Percentiles rank a stretch among this genome's conserved stretches.
These are phyloP conservation scores for Agonopterix heracliana DNA, from an alignment of 2,888 invertebrate species.

Conservation along the genomic window DNA sequence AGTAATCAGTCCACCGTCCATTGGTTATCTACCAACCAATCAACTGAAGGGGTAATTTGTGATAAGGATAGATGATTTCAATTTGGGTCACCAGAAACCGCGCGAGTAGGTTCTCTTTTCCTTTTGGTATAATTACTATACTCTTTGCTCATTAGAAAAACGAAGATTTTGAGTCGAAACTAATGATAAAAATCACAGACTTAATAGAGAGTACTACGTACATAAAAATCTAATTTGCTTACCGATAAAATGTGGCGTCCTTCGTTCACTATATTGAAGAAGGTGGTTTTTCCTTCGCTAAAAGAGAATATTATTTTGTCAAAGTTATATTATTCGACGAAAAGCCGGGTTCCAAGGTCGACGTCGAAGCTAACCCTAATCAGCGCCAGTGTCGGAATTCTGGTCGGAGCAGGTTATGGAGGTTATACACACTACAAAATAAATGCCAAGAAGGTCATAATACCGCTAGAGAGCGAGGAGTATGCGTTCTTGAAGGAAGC, in stretches of 20 bases:
- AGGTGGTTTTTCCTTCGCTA: conserved; percentile 43
- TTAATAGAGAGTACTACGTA: too few relatives aligned
- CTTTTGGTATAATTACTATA: too few relatives aligned
- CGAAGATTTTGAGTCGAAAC: too few relatives aligned
- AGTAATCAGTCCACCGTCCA: too few relatives aligned
- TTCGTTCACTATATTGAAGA: conserved; percentile 46
- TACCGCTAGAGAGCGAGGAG: conserved; percentile 50
- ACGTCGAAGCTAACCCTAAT: conserved; percentile 71
- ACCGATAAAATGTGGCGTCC: conserved; percentile 56
- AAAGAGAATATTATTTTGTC: conserved; percentile 42
- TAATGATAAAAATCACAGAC: too few relatives aligned
- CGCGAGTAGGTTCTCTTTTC: too few relatives aligned
- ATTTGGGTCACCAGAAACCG: too few relatives aligned
- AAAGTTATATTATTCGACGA: conserved; percentile 49
- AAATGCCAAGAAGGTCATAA: conserved; percentile 43
- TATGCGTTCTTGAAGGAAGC: conserved; percentile 58
- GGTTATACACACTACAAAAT: conserved; percentile 70
- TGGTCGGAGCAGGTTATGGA: conserved; percentile 73
- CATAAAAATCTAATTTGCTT: too few relatives aligned
- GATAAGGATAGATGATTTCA: too few relatives aligned
- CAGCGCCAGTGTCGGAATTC: conserved; percentile 76
- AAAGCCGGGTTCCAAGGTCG: conserved; percentile 51
- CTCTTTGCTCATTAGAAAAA: too few relatives aligned
- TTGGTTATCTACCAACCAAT: too few relatives aligned
- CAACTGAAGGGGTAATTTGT: too few relatives aligned